Evolutionary conservation across 2,888 invertebrate genomes (phyloP).

Genomic region (Barypeithes pellucidus): DNA sequence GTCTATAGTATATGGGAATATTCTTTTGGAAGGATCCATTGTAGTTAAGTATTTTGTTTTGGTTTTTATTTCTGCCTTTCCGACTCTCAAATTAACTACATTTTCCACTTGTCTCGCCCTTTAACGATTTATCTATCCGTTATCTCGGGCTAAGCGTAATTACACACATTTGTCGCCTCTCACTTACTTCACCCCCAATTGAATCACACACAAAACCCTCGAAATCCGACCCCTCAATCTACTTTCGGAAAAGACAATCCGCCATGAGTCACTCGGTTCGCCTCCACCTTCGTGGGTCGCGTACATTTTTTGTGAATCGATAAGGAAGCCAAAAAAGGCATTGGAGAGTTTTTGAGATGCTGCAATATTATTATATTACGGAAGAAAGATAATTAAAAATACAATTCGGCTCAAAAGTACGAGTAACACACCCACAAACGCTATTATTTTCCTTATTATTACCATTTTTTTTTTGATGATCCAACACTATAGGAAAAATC

Average conservation of each 20-base stretch:
- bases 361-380: too few relatives aligned
- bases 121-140: background rate
- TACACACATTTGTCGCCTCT: conserved; percentile 23
- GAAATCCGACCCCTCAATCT: conserved; percentile 24
- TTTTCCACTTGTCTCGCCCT: conserved; percentile 13
- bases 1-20: too few relatives aligned
- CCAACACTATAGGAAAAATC: too few relatives aligned
- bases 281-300: conserved; percentile 19
- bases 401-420: too few relatives aligned
- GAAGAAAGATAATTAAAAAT: too few relatives aligned
- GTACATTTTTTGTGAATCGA: conserved; percentile 17
- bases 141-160: conserved; percentile 2
- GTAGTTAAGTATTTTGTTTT: too few relatives aligned
- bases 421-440: too few relatives aligned
- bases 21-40: too few relatives aligned
- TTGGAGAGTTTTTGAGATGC: conserved; percentile 9
- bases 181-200: conserved; percentile 24
- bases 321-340: conserved; percentile 23
- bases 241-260: conserved; percentile 21
- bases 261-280: conserved; percentile 23
- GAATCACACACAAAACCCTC: conserved; percentile 11
- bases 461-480: too few relatives aligned
- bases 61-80: too few relatives aligned
- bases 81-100: background rate
- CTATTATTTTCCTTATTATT: too few relatives aligned